phyloP scores from a whole-genome alignment of 2,797 vertebrate genomes.

The Margarornis squamiger region DNA sequence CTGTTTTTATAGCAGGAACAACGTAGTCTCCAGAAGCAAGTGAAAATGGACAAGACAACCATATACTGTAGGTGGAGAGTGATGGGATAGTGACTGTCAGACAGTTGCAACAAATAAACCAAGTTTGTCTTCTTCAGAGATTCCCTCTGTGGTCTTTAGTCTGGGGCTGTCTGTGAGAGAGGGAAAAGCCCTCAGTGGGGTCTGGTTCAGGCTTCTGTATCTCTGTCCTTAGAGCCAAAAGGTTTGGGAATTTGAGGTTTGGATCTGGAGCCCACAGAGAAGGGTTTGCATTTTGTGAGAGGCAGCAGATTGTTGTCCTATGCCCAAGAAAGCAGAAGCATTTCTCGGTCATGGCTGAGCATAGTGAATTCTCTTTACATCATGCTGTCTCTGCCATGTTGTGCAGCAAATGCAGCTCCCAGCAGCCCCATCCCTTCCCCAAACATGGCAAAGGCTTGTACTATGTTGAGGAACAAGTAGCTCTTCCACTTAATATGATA shows the following conservation, averaged over 20 bases:
- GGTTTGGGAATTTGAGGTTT: not conserved
- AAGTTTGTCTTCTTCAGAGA: not conserved
- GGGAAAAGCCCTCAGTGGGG: not conserved
- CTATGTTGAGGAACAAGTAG: not conserved
- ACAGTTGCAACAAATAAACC: not conserved
- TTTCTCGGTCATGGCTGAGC: not conserved
- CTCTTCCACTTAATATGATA: not conserved
- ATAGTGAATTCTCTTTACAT: not conserved
- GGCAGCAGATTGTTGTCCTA: not conserved
- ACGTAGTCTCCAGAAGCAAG: not conserved
- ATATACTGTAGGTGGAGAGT: not conserved
- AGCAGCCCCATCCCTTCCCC: not conserved
- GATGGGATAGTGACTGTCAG: fast-evolving
- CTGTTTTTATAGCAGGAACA: not conserved
- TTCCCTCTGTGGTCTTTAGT: not conserved
- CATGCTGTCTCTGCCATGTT: fast-evolving
- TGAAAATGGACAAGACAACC: not conserved
- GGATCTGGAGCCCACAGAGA: not conserved
- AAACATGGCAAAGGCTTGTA: not conserved
- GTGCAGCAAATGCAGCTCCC: not conserved
- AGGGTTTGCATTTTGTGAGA: not conserved
- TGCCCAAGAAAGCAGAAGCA: not conserved
- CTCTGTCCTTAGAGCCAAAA: not conserved
- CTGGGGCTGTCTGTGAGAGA: not conserved
- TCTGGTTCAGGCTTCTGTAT: not conserved